Percentiles rank a stretch among this genome's conserved stretches.
These are phyloP conservation scores for Dryobota labecula DNA, from an alignment of 2,888 invertebrate species.

Conservation along the genomic window DNA sequence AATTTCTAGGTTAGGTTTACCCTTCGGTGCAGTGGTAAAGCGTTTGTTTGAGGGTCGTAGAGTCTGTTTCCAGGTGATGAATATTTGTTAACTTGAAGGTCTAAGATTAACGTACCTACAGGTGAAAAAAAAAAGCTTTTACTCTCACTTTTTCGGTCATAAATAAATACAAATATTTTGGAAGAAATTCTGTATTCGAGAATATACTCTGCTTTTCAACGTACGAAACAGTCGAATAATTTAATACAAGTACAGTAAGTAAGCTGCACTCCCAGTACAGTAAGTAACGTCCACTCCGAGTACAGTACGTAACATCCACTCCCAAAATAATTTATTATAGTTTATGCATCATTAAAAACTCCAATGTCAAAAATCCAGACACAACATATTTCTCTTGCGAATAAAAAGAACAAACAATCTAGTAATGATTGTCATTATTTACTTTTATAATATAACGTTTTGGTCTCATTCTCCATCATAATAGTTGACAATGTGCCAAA, in stretches of 20 bases:
- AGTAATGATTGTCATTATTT: conserved; percentile 28
- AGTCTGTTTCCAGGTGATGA: background rate
- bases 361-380: conserved; percentile 1
- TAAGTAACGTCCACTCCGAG: too few relatives aligned
- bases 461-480: conserved; percentile 36
- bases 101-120: background rate
- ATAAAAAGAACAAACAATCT: background rate
- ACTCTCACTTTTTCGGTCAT: too few relatives aligned
- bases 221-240: background rate
- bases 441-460: conserved; percentile 27
- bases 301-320: background rate
- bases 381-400: conserved; percentile 6
- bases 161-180: too few relatives aligned
- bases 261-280: too few relatives aligned
- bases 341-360: background rate
- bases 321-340: background rate
- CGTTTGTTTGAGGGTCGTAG: background rate
- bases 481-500: conserved; percentile 59
- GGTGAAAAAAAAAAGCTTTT: too few relatives aligned
- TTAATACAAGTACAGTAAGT: background rate
- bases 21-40: background rate
- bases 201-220: background rate
- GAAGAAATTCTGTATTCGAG: background rate
- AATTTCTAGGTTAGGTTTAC: background rate
- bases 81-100: background rate